Base-by-base conservation (phyloP, 2,113 vertebrate species). In the Pungitius pungitius region DNA sequence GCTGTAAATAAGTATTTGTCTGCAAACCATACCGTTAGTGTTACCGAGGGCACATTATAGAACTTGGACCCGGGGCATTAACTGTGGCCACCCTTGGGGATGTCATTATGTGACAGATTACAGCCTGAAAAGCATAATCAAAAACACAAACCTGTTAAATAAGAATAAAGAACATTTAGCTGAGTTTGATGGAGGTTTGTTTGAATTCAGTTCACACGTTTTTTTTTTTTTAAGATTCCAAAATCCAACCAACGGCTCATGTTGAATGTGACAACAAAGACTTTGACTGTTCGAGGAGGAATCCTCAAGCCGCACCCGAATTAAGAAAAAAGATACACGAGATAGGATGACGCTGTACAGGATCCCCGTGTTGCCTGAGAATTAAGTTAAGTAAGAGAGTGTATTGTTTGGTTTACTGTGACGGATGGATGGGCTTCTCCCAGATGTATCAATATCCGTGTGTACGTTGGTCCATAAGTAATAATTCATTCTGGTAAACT, bases 1-100 rank as follows among this genome's bases (percentile, higher is more conserved):
- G 52, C 55, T 68, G 22, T 65, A 65, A 77, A 80, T 74, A 73
- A 55, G 66, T 6, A 79, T 81, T 89, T 88, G 78, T 85, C 77
- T 84, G 11, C n/a, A 20, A 80, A 85, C 71, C 22, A 49, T 39
- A 75, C 79, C 75, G 47, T 75, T 33, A 60, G 70, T 74, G 69
- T 70, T 40, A 70, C 77, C 59, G 8, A 9, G 20, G 68, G 75
- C 70, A 49, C 20, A 77, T 75, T 27, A 45, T n/a, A 75, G 39
- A 82, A 81, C 42, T 13, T 75, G 24, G 69, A 65, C 30, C 75
- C 43, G n/a, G 64, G 54, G 49, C 24, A 40, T 26, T 55, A 26
- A 42, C 30, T 58, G 13, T 22, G 12, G 17, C 40, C 20, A 20
- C 68, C 63, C 51, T 24, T 39, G 63, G 66, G 76, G 72, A 64